Base-by-base conservation (phyloP, 2,797 vertebrate species). In the Hydrophis major region DNA sequence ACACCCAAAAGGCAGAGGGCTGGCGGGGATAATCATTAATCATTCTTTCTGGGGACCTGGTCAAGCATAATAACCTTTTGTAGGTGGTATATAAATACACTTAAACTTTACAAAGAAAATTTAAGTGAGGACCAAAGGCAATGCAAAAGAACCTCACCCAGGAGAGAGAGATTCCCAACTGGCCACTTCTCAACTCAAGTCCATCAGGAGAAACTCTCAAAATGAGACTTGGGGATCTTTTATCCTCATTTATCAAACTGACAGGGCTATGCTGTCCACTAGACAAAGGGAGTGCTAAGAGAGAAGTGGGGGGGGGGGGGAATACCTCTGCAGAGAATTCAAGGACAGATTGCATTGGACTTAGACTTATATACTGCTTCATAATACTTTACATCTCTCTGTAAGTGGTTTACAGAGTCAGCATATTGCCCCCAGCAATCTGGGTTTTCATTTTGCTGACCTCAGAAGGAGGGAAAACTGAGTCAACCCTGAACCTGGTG, bases 71-170 rank as follows among this genome's bases (percentile, higher is more conserved):
- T 28, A 91, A 28, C 55, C 92, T 94, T 94, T 94, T 53, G 50
- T 50, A 56, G 92, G 59, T 66, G 42, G 89, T 91, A 32, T 89
- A 14, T 50, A 94, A 95, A 93, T 91, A 88, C 27, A 7, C 57
- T 92, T 95, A 93, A 94, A 93, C 94, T 95, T 87, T 94, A 92
- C 94, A 92, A 92, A 92, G 89, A 59, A 94, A 91, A 89, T 94
- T 92, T 89, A 94, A 94, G 92, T 92, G 91, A 92, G 66, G 93
- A 66, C 91, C 89, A 92, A 93, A 91, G 87, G 61, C 89, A 89
- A 53, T 66, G 42, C 60, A 20, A 6, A 59, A 92, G 22, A 66
- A n/a, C 87, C 37, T 92, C 57, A 32, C 90, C 91, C n/a, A 27
- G 37, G 37, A 37, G 37, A 37, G 37, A 37, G 8, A 32, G n/a